Evolutionary conservation across 2,888 invertebrate species (phyloP).

Genomic region (Ferdinandea cuprea): DNA sequence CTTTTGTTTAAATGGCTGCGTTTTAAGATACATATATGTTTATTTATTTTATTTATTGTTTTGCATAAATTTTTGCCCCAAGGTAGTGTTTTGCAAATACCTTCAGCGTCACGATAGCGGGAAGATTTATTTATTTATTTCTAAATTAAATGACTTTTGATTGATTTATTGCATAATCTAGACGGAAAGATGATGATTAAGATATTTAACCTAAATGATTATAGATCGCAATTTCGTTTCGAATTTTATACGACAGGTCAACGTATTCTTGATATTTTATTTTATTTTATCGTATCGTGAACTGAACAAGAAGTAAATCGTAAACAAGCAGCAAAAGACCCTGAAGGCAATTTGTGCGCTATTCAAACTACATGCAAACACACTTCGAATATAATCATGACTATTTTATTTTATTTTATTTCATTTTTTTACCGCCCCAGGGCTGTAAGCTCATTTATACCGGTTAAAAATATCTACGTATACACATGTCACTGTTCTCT

Average conservation of each 20-base stretch:
- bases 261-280: too few species aligned
- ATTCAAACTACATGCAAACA: conserved; percentile 3
- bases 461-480: conserved; percentile 23
- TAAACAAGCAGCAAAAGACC: background rate
- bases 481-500: conserved; percentile 1
- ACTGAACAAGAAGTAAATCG: conserved; percentile 11
- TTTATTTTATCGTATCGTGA: background rate
- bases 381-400: conserved; percentile 13
- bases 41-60: too few species aligned
- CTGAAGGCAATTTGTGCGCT: background rate
- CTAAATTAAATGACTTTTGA: background rate
- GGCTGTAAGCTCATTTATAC: conserved; percentile 20
- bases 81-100: background rate
- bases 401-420: too few species aligned
- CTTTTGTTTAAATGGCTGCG: conserved; percentile 4
- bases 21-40: background rate
- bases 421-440: conserved; percentile 19
- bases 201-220: too few species aligned
- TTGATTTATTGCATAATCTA: conserved; percentile 26
- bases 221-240: too few species aligned
- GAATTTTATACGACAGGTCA: too few species aligned
- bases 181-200: too few species aligned
- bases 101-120: too few species aligned
- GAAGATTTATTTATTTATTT: conserved; percentile 5
- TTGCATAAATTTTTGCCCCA: background rate